Evolutionary conservation across 2,888 invertebrate genomes (phyloP).

Genomic region (Ceramica pisi): DNA sequence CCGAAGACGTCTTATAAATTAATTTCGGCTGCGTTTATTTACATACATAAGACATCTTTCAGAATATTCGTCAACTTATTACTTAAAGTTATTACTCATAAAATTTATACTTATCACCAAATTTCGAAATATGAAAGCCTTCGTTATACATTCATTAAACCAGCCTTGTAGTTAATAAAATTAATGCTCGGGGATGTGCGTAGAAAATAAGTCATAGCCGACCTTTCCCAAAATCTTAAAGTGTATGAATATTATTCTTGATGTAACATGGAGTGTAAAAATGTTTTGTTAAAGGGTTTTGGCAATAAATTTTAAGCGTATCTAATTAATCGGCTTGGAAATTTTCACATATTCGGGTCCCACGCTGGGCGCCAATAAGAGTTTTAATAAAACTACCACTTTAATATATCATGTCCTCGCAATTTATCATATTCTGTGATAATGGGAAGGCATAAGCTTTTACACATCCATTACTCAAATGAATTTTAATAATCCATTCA

Average conservation of each 20-base stretch:
- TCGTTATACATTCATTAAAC: constrained; percentile 55
- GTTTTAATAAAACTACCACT: constrained; percentile 41
- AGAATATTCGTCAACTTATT: constrained; percentile 44
- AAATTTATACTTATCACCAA: constrained; percentile 51
- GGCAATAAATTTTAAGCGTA: neutral
- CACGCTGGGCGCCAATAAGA: constrained; percentile 44
- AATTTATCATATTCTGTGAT: constrained; percentile 34
- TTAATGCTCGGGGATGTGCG: constrained; percentile 34
- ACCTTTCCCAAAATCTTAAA: constrained; percentile 11
- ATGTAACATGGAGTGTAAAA: neutral
- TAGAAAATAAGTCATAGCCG: constrained; percentile 26
- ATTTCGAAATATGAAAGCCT: constrained; percentile 52
- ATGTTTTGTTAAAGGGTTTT: neutral
- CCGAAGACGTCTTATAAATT: neutral
- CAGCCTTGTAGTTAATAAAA: constrained; percentile 44
- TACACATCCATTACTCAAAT: constrained; percentile 23
- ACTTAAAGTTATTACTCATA: constrained; percentile 52
- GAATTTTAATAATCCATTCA: constrained; percentile 3
- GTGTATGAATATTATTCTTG: neutral
- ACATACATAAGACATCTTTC: constrained; percentile 1
- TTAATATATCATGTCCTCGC: constrained; percentile 23
- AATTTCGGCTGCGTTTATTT: neutral
- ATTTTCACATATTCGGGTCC: constrained; percentile 15
- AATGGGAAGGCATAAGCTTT: constrained; percentile 33
- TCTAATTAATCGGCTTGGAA: constrained; percentile 15